Evolutionary conservation across 2,888 invertebrate species (phyloP).

Genomic region (Metopia argyrocephala): DNA sequence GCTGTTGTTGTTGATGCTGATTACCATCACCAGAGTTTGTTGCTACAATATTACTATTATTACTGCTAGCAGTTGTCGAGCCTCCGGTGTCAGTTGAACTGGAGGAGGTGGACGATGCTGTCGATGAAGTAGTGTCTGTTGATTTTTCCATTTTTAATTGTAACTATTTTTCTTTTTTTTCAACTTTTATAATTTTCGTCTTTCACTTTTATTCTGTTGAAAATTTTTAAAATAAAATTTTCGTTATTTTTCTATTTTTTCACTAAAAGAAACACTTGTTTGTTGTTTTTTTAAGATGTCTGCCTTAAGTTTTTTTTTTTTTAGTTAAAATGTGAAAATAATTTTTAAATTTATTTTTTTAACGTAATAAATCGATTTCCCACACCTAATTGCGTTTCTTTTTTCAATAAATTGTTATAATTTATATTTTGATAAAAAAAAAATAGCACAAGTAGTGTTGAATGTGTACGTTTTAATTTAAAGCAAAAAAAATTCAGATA

Average conservation of each 20-base stretch:
- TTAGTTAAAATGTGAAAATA: constrained; percentile 9
- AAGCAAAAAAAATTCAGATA: no score
- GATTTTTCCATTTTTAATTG: constrained; percentile 61
- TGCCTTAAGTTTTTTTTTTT: neutral
- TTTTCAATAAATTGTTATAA: constrained; percentile 39
- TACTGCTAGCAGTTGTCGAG: constrained; percentile 35
- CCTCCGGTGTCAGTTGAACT: constrained; percentile 35
- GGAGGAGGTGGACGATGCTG: constrained; percentile 25
- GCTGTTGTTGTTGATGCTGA: constrained; percentile 29
- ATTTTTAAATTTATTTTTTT: constrained; percentile 34
- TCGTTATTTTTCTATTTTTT: neutral
- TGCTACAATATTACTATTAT: constrained; percentile 24
- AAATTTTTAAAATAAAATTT: constrained; percentile 4
- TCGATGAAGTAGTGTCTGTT: constrained; percentile 51
- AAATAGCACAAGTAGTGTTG: no score
- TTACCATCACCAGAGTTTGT: constrained; percentile 40
- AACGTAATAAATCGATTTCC: constrained; percentile 69
- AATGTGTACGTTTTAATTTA: no score
- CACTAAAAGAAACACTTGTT: constrained; percentile 4
- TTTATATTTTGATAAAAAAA: no score
- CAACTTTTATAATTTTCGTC: neutral
- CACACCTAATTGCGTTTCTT: constrained; percentile 63
- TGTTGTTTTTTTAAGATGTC: neutral
- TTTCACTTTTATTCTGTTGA: constrained; percentile 28
- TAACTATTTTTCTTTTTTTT: constrained; percentile 20